Base-by-base conservation (phyloP, 1,140 invertebrate species). In the Thereuonema tuberculata region DNA sequence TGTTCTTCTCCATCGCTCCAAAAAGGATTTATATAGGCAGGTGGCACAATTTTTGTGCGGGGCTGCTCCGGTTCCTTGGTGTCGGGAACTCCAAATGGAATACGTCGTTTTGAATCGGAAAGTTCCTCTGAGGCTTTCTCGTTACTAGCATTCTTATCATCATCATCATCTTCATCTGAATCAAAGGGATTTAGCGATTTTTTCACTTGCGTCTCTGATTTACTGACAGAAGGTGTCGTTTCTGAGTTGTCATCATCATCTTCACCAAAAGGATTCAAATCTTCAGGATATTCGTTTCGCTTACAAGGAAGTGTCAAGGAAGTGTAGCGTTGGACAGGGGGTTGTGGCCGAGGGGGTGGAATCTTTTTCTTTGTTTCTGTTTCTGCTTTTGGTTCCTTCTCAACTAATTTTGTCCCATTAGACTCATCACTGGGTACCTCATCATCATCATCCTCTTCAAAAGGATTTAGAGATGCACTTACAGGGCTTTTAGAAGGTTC, bases 211-310 rank as follows among this genome's bases (percentile, higher is more conserved):
- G 5, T 17, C 53, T 43, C n/a, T 43, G 37, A 9, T 43, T 43
- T 43, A n/a, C n/a, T n/a, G 37, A 43, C 37, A 12, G 37, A n/a
- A 43, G 37, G n/a, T 43, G 37, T 43, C 9, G 9, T 23, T 5
- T 56, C n/a, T n/a, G n/a, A n/a, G n/a, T 46, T 50, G 29, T 31
- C 46, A 14, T 26, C 17, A 26, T 58, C 26, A n/a, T 14, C 54
- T 15, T 59, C 56, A 20, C 67, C 72, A 62, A 76, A 76, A 2
- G 88, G 88, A 78, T 91, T 91, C 54, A 90, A 73, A 63, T 84
- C 79, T 50, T 81, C 78, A 0, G 87, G 87, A 75, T 91, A 90
- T 27, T 78, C 69, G 48, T 14, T 50, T 37, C 17, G 17, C 31
- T 37, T 37, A 50, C 48, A 12, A 24, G 48, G 48, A 20, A 21